phyloP scores from a whole-genome alignment of 2,797 vertebrate genomes.

The Gephyroberyx darwinii region DNA sequence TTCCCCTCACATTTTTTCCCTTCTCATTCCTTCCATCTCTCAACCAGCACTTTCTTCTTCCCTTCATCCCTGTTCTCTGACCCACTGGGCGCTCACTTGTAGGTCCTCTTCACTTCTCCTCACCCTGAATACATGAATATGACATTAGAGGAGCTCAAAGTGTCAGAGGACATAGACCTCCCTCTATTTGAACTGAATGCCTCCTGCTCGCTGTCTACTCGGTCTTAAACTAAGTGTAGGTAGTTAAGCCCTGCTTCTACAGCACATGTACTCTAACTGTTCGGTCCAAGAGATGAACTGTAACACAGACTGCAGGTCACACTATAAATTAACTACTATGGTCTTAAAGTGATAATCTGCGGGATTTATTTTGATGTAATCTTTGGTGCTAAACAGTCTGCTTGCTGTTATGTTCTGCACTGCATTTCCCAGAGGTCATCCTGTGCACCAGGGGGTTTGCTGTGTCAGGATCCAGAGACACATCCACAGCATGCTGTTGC shows the following conservation, averaged over 20 bases:
- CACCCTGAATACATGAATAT: conserved; percentile 65
- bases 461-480: conserved; percentile 67
- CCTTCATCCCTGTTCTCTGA: conserved; percentile 35
- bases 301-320: neutral
- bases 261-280: neutral
- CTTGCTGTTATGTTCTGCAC: too few relatives aligned
- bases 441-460: conserved; percentile 35
- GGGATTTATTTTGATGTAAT: too few relatives aligned
- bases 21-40: conserved; percentile 15
- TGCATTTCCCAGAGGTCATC: too few relatives aligned
- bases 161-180: conserved; percentile 45
- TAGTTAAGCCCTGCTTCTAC: neutral
- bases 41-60: conserved; percentile 10
- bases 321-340: neutral
- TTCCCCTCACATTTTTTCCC: conserved; percentile 14
- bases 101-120: conserved; percentile 32
- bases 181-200: conserved; percentile 31
- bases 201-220: conserved; percentile 36
- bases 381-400: too few relatives aligned
- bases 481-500: conserved; percentile 55
- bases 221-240: conserved; percentile 34
- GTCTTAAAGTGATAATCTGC: neutral
- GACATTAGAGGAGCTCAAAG: conserved; percentile 54
- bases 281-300: neutral
- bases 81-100: conserved; percentile 38